These are phyloP conservation scores for Sericinus montela DNA, from an alignment of 2,888 invertebrate genomes.

Conservation along the genomic window DNA sequence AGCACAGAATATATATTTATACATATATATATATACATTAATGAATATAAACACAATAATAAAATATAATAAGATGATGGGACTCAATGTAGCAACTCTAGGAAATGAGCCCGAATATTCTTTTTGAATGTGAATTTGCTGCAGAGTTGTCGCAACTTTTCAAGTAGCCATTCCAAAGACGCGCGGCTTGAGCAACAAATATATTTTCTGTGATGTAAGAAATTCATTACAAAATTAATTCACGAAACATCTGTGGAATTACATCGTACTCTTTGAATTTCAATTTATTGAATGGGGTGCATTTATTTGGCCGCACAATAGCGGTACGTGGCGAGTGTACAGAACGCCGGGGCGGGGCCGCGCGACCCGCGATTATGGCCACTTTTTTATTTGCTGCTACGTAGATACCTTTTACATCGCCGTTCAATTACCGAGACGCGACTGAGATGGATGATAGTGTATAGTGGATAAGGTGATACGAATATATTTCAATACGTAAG, in stretches of 20 bases:
- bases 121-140: too few species aligned
- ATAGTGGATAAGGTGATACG: conserved; percentile 37
- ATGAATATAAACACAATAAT: too few species aligned
- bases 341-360: conserved; percentile 53
- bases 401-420: conserved; percentile 78
- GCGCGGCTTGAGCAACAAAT: too few species aligned
- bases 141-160: too few species aligned
- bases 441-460: conserved; percentile 39
- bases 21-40: too few species aligned
- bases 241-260: conserved; percentile 4
- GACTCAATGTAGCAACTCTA: too few species aligned
- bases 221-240: not conserved
- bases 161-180: too few species aligned
- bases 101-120: too few species aligned
- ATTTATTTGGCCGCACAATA: conserved; percentile 60
- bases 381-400: conserved; percentile 66
- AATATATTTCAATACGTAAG: too few species aligned
- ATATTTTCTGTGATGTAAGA: too few species aligned
- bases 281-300: conserved; percentile 61
- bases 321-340: conserved; percentile 36
- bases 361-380: conserved; percentile 69
- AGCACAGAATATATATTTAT: too few species aligned
- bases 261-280: conserved; percentile 29
- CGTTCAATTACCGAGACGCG: conserved; percentile 75
- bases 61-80: too few species aligned